A percentile compares a stretch with the other conserved stretches of the same genome.
Evolutionary conservation across 2,797 vertebrate genomes (phyloP).

Genomic region (Phylloscopus collybita): DNA sequence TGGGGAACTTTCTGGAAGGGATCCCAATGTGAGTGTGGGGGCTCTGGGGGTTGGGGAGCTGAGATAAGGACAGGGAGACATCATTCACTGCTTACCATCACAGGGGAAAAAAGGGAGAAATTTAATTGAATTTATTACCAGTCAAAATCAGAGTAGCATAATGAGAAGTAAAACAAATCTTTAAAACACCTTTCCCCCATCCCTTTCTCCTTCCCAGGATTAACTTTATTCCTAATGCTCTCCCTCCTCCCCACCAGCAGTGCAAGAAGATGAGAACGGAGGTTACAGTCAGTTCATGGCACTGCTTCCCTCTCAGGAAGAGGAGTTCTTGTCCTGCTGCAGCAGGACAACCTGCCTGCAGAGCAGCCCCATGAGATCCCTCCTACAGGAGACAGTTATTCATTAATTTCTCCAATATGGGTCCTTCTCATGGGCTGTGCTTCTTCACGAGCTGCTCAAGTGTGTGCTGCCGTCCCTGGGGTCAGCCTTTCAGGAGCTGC

Average conservation of each 20-base stretch:
- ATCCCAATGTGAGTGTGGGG: too few species aligned
- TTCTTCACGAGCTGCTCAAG: background rate
- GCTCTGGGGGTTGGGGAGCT: background rate
- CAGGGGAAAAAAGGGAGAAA: background rate
- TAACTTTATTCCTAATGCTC: background rate
- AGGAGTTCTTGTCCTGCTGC: background rate
- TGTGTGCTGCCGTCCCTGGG: too few species aligned
- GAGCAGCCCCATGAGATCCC: background rate
- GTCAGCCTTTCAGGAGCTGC: background rate
- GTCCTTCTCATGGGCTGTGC: background rate
- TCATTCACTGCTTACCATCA: background rate
- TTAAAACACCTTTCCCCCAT: background rate
- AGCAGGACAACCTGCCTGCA: background rate
- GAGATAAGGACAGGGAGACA: background rate
- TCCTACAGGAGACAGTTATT: background rate
- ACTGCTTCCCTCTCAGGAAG: background rate
- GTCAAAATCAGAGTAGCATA: background rate
- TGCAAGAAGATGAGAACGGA: background rate
- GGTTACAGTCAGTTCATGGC: background rate
- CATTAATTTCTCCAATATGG: background rate
- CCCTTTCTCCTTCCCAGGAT: background rate
- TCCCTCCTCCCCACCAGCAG: background rate
- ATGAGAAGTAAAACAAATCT: background rate
- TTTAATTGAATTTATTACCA: background rate
- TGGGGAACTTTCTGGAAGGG: too few species aligned